Percentiles rank a stretch among this genome's conserved stretches.
Conservation (phyloP, 2,113 vertebrate genomes). For the Thinocorus orbignyianus region DNA sequence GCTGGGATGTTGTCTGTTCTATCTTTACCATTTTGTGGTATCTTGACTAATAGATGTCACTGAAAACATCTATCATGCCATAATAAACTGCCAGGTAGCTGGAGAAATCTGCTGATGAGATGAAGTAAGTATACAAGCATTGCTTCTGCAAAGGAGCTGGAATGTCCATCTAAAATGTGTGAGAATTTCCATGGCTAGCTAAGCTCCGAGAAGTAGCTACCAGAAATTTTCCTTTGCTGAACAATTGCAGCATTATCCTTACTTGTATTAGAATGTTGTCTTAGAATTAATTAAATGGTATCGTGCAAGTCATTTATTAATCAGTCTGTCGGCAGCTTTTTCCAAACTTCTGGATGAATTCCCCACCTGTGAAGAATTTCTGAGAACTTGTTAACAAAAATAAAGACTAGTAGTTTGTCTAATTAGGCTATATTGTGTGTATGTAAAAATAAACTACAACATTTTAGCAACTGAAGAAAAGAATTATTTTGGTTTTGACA, state of each 20-base stretch:
- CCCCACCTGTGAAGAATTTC: background rate
- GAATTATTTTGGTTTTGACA: background rate
- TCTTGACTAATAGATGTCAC: background rate
- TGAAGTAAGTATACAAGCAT: background rate
- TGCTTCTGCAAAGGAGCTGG: background rate
- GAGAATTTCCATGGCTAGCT: background rate
- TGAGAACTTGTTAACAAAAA: background rate
- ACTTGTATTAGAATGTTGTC: background rate
- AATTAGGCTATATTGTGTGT: background rate
- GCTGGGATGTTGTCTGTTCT: background rate
- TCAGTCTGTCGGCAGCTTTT: background rate
- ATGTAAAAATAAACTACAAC: background rate
- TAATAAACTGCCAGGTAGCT: background rate
- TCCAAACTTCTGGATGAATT: background rate
- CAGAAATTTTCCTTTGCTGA: background rate
- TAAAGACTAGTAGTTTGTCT: background rate
- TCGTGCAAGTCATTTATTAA: background rate
- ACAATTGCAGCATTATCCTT: background rate
- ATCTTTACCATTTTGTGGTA: background rate
- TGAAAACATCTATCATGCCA: background rate
- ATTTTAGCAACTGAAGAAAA: background rate
- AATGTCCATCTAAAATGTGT: background rate
- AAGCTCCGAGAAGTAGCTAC: background rate
- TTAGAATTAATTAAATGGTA: background rate
- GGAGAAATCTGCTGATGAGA: background rate